phyloP scores from a whole-genome alignment of 1,140 invertebrate genomes.

The Daktulosphaira vitifoliae region DNA sequence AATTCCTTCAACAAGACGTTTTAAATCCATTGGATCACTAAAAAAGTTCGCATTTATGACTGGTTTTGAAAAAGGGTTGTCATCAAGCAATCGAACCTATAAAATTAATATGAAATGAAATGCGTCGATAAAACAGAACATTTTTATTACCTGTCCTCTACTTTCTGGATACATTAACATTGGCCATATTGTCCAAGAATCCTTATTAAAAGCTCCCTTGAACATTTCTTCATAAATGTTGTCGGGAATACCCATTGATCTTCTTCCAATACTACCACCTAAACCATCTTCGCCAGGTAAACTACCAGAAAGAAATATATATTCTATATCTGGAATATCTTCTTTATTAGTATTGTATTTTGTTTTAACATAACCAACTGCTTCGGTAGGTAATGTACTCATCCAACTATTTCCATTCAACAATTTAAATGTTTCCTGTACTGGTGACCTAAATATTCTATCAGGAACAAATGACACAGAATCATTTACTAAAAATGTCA shows the following conservation, averaged over 20 bases:
- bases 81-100: conserved; percentile 51
- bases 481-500: conserved; percentile 56
- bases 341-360: conserved; percentile 42
- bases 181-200: conserved; percentile 50
- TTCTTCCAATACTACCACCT: conserved; percentile 40
- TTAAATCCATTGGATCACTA: conserved; percentile 54
- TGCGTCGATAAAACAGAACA: neutral
- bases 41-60: conserved; percentile 71
- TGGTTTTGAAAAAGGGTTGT: conserved; percentile 64
- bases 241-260: conserved; percentile 43
- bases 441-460: conserved; percentile 43
- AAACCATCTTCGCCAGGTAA: conserved; percentile 35
- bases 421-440: conserved; percentile 31
- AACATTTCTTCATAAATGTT: conserved; percentile 42
- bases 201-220: conserved; percentile 41
- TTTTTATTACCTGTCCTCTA: conserved; percentile 51
- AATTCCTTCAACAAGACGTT: conserved; percentile 60
- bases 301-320: conserved; percentile 40
- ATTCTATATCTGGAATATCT: conserved; percentile 42
- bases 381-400: conserved; percentile 61
- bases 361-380: conserved; percentile 58
- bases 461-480: conserved; percentile 42
- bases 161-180: conserved; percentile 66
- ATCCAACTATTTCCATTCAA: conserved; percentile 43
- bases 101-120: neutral